phyloP scores from a whole-genome alignment of 2,888 invertebrate species.

The Chloroclystis v-ata region DNA sequence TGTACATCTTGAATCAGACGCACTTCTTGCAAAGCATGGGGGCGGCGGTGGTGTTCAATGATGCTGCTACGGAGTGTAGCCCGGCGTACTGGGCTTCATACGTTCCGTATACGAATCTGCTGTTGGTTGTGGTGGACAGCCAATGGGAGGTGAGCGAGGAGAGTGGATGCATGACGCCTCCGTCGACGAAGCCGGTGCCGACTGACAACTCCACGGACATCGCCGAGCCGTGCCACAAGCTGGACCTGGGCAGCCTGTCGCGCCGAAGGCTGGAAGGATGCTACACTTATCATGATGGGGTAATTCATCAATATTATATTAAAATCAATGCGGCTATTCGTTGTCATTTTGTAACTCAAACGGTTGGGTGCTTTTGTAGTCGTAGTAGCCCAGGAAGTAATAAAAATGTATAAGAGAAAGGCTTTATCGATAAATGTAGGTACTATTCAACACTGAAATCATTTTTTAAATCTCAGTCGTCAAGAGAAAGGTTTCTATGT shows the following conservation, averaged over 20 bases:
- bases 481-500: too few species aligned
- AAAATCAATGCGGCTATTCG: too few species aligned
- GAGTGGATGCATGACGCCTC: slow-evolving; percentile 67
- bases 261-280: slow-evolving; percentile 85
- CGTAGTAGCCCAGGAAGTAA: too few species aligned
- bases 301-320: slow-evolving; percentile 45
- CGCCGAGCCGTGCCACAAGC: slow-evolving; percentile 85
- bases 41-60: slow-evolving; percentile 47
- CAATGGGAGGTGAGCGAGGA: slow-evolving; percentile 35
- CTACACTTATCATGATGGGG: slow-evolving; percentile 85
- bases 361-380: too few species aligned
- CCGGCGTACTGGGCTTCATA: slow-evolving; percentile 82
- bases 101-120: slow-evolving; percentile 86
- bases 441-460: too few species aligned
- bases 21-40: slow-evolving; percentile 62
- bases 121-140: slow-evolving; percentile 84
- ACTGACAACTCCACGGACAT: slow-evolving; percentile 57
- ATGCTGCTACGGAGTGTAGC: slow-evolving; percentile 48
- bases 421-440: too few species aligned
- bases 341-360: too few species aligned
- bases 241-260: slow-evolving; percentile 82
- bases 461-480: too few species aligned
- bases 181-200: slow-evolving; percentile 77
- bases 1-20: slow-evolving; percentile 83
- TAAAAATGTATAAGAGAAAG: too few species aligned